Base-by-base conservation (phyloP, 2,888 invertebrate species). In the Coleophora flavipennella region DNA sequence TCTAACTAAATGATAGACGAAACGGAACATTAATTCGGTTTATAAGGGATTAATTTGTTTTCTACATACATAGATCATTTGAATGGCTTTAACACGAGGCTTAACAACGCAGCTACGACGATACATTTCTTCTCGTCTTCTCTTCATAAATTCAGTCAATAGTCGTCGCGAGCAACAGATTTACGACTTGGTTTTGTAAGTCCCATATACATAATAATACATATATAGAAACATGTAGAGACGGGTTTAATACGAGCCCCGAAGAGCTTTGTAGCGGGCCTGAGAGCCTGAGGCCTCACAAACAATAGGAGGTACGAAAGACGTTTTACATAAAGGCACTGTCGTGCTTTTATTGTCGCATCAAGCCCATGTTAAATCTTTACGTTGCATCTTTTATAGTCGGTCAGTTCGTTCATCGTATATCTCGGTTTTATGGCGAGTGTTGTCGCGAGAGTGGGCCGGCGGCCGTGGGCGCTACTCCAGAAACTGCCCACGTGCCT, bases 401-500 rank as follows among this genome's bases (percentile, higher is more conserved):
- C 38, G 42, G 29, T 2, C 10, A 10, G 28, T 27, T 27, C 55
- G 56, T 61, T 62, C 60, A 66, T 69, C 70, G 68, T 77, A 74
- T 77, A 73, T 74, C 67, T 68, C 53, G 62, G 65, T 65, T 74
- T 76, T 76, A 77, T 68, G 68, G 66, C 62, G 59, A 56, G 59
- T 63, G 60, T 54, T 53, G 49, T 11, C 29, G 29, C 29, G 29
- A 39, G 55, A 54, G 64, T 58, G 54, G 61, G 64, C 56, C 39
- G 59, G 29, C 29, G 49, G 68, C 20, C 74, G 83, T 83, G 77
- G 83, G 83, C 68, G 81, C 74, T 78, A 71, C 79, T 76, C 77
- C 76, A 77, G 73, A 74, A 71, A 63, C 59, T 60, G 40, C 49
- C 53, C 78, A 75, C 77, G 72, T 74, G 75, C 71, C 13, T 46